Evolutionary conservation across 2,888 invertebrate species (phyloP).

Genomic region (Baccha elongata): DNA sequence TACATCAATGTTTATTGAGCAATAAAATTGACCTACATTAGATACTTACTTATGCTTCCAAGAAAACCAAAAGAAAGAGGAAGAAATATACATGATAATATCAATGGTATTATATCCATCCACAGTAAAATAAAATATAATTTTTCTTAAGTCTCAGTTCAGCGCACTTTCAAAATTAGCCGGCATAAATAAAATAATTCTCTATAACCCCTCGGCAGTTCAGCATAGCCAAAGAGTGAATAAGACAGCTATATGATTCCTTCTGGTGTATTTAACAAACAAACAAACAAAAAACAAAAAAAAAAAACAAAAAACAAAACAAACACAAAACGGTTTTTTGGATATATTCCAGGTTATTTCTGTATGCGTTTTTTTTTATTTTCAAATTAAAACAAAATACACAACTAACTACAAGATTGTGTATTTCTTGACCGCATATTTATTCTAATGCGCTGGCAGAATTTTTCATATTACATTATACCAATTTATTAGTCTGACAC

Average conservation of each 20-base stretch:
- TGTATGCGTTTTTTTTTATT: slow-evolving; percentile 38
- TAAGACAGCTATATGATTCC: neutral
- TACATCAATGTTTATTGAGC: neutral
- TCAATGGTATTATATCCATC: neutral
- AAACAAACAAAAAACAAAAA: neutral
- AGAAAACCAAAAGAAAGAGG: neutral
- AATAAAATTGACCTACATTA: slow-evolving; percentile 27
- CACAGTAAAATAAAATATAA: neutral
- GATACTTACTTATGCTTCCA: neutral
- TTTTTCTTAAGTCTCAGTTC: slow-evolving; percentile 55
- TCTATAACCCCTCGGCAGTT: slow-evolving; percentile 8
- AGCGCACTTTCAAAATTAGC: slow-evolving; percentile 65
- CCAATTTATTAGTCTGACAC: slow-evolving; percentile 39
- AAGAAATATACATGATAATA: neutral
- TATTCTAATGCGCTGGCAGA: slow-evolving; percentile 6
- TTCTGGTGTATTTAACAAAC: neutral
- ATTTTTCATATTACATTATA: slow-evolving; percentile 32
- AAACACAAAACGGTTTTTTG: slow-evolving; percentile 53
- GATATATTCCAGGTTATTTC: slow-evolving; percentile 62
- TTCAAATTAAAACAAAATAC: slow-evolving; percentile 4
- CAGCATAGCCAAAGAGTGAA: neutral
- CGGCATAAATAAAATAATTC: slow-evolving; percentile 39
- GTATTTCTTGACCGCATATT: slow-evolving; percentile 26
- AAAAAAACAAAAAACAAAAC: slow-evolving; percentile 46
- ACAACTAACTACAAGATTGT: neutral